phyloP scores from a whole-genome alignment of 2,888 invertebrate species.

The Pristionchus exspectatus region DNA sequence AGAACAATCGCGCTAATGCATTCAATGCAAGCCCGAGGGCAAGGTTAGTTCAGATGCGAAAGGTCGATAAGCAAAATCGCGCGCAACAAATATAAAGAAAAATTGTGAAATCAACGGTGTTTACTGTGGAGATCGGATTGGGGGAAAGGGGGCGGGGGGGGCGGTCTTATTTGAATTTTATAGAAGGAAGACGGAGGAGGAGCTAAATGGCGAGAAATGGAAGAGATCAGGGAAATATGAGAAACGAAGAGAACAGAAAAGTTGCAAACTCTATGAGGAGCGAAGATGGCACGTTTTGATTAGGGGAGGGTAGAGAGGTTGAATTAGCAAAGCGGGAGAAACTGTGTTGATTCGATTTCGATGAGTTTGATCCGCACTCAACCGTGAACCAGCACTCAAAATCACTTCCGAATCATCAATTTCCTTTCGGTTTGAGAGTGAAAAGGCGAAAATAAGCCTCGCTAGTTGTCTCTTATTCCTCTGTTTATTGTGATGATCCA shows the following conservation, averaged over 20 bases:
- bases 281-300: slow-evolving; percentile 47
- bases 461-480: neutral
- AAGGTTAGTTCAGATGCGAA: slow-evolving; percentile 17
- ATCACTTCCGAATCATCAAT: slow-evolving; percentile 14
- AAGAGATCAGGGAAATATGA: neutral
- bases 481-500: slow-evolving; percentile 40
- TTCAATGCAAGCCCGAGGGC: slow-evolving; percentile 16
- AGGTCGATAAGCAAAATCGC: neutral
- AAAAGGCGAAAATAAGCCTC: neutral
- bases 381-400: slow-evolving; percentile 21
- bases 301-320: slow-evolving; percentile 14
- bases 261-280: slow-evolving; percentile 39
- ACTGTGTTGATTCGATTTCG: slow-evolving; percentile 44
- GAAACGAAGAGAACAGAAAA: neutral
- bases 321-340: neutral
- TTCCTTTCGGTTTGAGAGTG: neutral
- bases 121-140: neutral
- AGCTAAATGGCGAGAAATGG: slow-evolving; percentile 6
- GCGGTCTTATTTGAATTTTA: neutral
- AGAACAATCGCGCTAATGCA: slow-evolving; percentile 25
- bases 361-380: slow-evolving; percentile 39
- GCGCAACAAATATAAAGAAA: neutral
- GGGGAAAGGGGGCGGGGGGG: neutral
- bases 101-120: neutral
- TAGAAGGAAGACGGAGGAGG: neutral